Evolutionary conservation across 2,888 invertebrate species (phyloP), one percentile per base, ranked within the genome.

Genomic region (Odontocerum albicorne): DNA sequence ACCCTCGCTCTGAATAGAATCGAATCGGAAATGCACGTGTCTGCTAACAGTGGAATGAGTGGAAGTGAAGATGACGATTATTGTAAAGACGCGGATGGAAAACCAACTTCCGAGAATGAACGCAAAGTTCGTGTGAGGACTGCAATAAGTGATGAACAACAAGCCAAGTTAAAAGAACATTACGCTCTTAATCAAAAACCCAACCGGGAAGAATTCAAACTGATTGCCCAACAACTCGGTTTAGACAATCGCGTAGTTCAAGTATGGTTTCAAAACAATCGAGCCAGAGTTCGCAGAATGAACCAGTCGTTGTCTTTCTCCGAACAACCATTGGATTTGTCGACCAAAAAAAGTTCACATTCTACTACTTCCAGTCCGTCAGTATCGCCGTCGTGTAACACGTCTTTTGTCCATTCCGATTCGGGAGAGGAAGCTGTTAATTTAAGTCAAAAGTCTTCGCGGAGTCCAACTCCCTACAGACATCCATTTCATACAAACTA

Each of bases 251-350:
- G 92, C 53, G 91, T 92, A 1, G 90, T 91, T 2, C 88, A 96
- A 78, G 96, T 96, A 4, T 96, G 96, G 96, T 96, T 96, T 70
- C 96, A 96, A 75, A 96, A 96, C 71, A 92, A 92, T 62, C 82
- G 96, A 61, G 96, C 96, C 0, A 82, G 94, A 47, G 93, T 93
- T 67, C 83, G 94, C 40, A 83, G 92, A 63, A 71, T 83, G 72
- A 80, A 79, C 31, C 78, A 73, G 59, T 67, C 67, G 3, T 62
- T 70, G 19, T 66, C 70, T 1, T 65, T 68, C 39, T 68, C 74
- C 2, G 92, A 93, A 65, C 90, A 94, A 68, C 96, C 97, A 1
- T 74, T 97, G 52, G 96, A 97, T 73, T 80, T 97, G 63, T 94
- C 94, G 2, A 85, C 92, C 3, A 94, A 92, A 67, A 89, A 88